phyloP scores from a whole-genome alignment of 2,888 invertebrate species.

The Enchytraeus crypticus region DNA sequence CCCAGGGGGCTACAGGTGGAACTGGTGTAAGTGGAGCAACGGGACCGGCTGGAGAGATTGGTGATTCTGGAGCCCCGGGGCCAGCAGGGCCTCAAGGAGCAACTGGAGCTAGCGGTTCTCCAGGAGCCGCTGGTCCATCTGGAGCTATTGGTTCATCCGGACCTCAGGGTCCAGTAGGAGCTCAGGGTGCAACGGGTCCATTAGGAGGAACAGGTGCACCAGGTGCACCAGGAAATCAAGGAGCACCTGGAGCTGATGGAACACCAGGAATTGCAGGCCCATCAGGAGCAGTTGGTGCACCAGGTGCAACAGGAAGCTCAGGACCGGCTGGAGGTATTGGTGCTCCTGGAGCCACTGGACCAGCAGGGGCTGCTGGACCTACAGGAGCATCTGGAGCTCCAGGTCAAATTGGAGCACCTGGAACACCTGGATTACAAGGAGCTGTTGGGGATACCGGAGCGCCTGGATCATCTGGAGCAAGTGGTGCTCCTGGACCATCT shows the following conservation, averaged over 20 bases:
- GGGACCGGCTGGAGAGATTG: not conserved
- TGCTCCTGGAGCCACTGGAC: slow-evolving; percentile 19
- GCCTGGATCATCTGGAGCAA: not conserved
- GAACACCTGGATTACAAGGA: slow-evolving; percentile 8
- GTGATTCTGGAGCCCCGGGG: not conserved
- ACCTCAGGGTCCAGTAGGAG: not conserved
- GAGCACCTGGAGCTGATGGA: slow-evolving; percentile 12
- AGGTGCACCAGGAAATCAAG: slow-evolving; percentile 7
- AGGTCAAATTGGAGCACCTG: slow-evolving; percentile 9
- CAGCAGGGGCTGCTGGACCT: slow-evolving; percentile 16
- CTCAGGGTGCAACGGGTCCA: not conserved
- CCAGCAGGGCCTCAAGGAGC: slow-evolving; percentile 14
- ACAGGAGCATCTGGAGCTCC: slow-evolving; percentile 13
- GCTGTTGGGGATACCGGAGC: not conserved
- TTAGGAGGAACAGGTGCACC: not conserved
- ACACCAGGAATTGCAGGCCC: slow-evolving; percentile 1
- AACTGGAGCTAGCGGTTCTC: slow-evolving; percentile 14
- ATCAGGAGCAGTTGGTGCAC: slow-evolving; percentile 7
- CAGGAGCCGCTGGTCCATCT: slow-evolving; percentile 1
- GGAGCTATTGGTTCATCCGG: slow-evolving; percentile 1
- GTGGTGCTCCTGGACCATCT: no score
- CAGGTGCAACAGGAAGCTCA: slow-evolving; percentile 13
- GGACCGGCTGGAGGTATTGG: slow-evolving; percentile 21
- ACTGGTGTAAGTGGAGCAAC: not conserved
- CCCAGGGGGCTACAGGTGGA: not conserved